phyloP scores from a whole-genome alignment of 2,113 vertebrate species.

The Felis chaus region DNA sequence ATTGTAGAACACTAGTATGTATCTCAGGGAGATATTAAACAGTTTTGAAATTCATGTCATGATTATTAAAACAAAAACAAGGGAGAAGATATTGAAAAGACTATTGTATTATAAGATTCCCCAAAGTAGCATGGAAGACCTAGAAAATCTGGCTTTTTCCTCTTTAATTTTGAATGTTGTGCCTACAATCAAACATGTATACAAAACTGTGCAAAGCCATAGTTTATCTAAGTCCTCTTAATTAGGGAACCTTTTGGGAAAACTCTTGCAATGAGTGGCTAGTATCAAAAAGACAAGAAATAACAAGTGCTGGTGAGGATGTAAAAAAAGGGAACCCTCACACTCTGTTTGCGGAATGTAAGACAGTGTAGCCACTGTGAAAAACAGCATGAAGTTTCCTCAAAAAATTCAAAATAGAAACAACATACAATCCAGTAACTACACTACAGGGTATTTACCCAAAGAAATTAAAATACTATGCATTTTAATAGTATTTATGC shows the following conservation, averaged over 20 bases:
- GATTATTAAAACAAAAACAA: neutral
- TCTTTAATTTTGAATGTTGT: neutral
- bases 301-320: neutral
- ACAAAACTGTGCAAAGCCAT: neutral
- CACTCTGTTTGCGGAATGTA: neutral
- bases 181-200: neutral
- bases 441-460: neutral
- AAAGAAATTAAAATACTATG: neutral
- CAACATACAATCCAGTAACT: neutral
- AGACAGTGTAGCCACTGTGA: neutral
- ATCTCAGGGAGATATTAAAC: neutral
- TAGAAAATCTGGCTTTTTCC: neutral
- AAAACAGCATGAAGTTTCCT: neutral
- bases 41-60: slow-evolving; percentile 29
- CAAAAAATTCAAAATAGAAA: neutral
- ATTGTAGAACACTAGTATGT: neutral
- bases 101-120: neutral
- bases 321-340: neutral
- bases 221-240: neutral
- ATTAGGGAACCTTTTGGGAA: neutral
- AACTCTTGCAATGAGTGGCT: neutral
- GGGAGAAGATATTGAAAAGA: neutral
- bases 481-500: neutral
- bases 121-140: neutral
- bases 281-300: neutral